Evolutionary conservation across 2,888 invertebrate genomes (phyloP), one percentile per base, ranked within the genome.

Genomic region (Cryptus armator): DNA sequence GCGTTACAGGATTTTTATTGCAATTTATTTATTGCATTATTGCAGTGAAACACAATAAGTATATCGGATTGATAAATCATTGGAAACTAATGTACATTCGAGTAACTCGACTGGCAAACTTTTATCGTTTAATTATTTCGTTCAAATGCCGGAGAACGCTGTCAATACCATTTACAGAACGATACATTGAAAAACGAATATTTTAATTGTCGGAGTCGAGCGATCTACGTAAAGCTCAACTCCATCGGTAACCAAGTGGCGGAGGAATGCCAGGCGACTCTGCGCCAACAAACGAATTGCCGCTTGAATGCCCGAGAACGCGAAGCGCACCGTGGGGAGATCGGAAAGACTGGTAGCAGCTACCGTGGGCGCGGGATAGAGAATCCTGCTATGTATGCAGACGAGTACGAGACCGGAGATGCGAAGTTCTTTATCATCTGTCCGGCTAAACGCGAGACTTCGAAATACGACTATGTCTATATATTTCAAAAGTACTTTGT

Each of bases 391-490:
- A 56, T 56, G 56, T 19, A 53, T 53, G 56, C 62, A 62, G 62
- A 62, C 10, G 62, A 62, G 29, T 14, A 12, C 16, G 59, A 51
- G 51, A 59, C 70, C 56, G 19, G 56, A 51, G 70, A 32, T 14
- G 16, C 46, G 24, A 19, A 64, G 44, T 64, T 59, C 79, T 87
- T 86, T 86, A 86, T 86, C 86, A 81, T 81, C 84, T 53, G 62
- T 77, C 71, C 29, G 29, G 62, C 29, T 29, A 19, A 86, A 86
- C 86, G 62, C 62, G 86, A 86, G 77, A 83, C 76, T 81, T 86
- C 86, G 86, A 79, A 86, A 79, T 78, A 68, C 79, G 66, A 68
- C n/a, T 67, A 32, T 43, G 62, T 75, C 66, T 14, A 24, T 62
- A 14, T 29, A 10, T 32, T 14, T 29, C 53, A 7, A 37, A 9